These are phyloP conservation scores for Eupithecia subumbrata DNA, from an alignment of 2,888 invertebrate species.

Conservation along the genomic window DNA sequence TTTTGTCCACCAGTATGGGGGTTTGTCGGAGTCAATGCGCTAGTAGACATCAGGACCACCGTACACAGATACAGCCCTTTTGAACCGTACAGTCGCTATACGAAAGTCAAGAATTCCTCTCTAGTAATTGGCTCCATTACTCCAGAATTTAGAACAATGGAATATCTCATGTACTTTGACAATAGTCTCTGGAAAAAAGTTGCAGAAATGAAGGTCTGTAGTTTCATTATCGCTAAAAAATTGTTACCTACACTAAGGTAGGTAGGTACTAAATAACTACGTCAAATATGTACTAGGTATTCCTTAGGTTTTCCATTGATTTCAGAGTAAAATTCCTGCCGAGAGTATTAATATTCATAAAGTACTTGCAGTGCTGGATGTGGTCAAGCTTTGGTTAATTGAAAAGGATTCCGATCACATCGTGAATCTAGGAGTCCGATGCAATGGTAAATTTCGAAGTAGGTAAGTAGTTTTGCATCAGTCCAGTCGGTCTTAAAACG, in stretches of 20 bases:
- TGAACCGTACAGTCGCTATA: slow-evolving; percentile 78
- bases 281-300: not conserved
- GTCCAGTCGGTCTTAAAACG: not conserved
- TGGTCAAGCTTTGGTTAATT: slow-evolving; percentile 81
- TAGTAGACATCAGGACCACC: slow-evolving; percentile 82
- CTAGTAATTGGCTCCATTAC: slow-evolving; percentile 78
- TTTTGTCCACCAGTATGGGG: slow-evolving; percentile 87
- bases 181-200: slow-evolving; percentile 67
- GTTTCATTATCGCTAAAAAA: not conserved
- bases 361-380: slow-evolving; percentile 70
- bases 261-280: not conserved
- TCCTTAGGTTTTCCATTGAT: slow-evolving; percentile 19
- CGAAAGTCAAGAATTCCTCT: slow-evolving; percentile 77
- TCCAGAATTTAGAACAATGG: slow-evolving; percentile 81
- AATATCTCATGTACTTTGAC: slow-evolving; percentile 76
- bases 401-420: slow-evolving; percentile 67
- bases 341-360: slow-evolving; percentile 56
- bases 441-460: slow-evolving; percentile 71
- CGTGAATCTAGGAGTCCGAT: slow-evolving; percentile 80
- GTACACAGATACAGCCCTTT: slow-evolving; percentile 80
- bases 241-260: not conserved
- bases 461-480: not conserved
- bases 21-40: slow-evolving; percentile 82
- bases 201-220: slow-evolving; percentile 64
- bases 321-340: slow-evolving; percentile 50